A percentile compares a stretch with the other conserved stretches of the same genome.
Evolutionary conservation across 2,113 vertebrate species (phyloP).

Genomic region (Ancistrus triradiatus): DNA sequence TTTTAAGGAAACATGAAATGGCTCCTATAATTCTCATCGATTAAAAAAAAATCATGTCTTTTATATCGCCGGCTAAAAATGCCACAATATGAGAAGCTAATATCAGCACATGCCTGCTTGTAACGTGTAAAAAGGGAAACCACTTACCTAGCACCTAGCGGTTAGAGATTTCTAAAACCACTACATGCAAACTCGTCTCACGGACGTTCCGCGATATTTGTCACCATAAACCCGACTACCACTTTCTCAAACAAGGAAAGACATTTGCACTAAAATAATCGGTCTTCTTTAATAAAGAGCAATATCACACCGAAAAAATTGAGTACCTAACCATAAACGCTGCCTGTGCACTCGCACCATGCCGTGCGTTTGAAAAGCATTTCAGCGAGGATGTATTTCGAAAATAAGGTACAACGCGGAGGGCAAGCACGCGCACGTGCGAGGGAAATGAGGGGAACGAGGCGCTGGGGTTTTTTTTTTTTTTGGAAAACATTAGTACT

Average conservation of each 20-base stretch:
- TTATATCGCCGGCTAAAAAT: too few species aligned
- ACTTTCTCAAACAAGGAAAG: constrained; percentile 71
- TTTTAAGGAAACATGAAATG: too few species aligned
- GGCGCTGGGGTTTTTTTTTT: too few species aligned
- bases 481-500: constrained; percentile 50
- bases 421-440: constrained; percentile 33
- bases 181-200: constrained; percentile 48
- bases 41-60: too few species aligned
- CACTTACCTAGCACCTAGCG: constrained; percentile 49
- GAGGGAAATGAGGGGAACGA: constrained; percentile 41
- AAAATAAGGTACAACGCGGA: constrained; percentile 56
- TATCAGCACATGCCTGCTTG: constrained; percentile 11
- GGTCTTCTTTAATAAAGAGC: constrained; percentile 70
- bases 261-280: constrained; percentile 76
- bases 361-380: constrained; percentile 48
- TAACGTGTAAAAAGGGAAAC: constrained; percentile 57
- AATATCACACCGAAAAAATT: constrained; percentile 58
- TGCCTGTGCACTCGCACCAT: constrained; percentile 53
- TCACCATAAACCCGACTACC: constrained; percentile 52
- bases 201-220: constrained; percentile 48
- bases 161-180: constrained; percentile 48
- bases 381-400: constrained; percentile 48
- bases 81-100: too few species aligned
- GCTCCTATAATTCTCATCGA: too few species aligned
- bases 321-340: constrained; percentile 45